A percentile compares a stretch with the other conserved stretches of the same genome.
Conservation (phyloP, 2,888 invertebrate species). For the Spilosoma lubricipeda region DNA sequence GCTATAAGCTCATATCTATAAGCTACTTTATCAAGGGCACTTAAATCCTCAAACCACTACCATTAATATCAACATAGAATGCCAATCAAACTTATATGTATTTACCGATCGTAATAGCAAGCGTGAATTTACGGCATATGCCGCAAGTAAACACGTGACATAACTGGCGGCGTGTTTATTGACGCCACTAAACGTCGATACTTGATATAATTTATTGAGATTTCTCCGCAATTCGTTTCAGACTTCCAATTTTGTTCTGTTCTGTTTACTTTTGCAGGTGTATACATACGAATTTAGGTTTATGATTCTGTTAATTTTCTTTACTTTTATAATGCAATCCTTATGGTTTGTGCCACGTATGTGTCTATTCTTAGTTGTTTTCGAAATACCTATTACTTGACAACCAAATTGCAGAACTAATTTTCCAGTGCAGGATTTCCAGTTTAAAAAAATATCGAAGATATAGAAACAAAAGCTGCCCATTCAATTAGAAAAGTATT, state of each 20-base stretch:
- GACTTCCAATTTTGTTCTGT: constrained; percentile 40
- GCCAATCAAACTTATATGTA: constrained; percentile 34
- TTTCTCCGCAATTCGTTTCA: constrained; percentile 40
- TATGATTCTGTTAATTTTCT: constrained; percentile 28
- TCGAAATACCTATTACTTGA: too few species aligned
- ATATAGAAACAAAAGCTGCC: too few species aligned
- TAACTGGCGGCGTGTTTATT: constrained; percentile 33
- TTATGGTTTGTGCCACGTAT: background rate
- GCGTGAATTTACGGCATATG: constrained; percentile 40
- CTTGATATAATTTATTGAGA: constrained; percentile 49
- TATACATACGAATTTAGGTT: background rate
- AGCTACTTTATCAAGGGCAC: background rate
- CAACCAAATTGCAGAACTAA: too few species aligned
- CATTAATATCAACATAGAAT: constrained; percentile 10
- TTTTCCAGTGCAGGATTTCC: too few species aligned
- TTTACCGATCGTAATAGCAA: constrained; percentile 22
- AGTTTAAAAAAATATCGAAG: too few species aligned
- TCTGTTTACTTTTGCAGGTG: constrained; percentile 21
- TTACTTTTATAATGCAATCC: background rate
- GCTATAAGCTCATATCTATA: background rate
- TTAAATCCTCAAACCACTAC: constrained; percentile 5
- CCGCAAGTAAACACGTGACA: constrained; percentile 16
- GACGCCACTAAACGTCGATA: constrained; percentile 46
- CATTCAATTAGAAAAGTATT: too few species aligned
- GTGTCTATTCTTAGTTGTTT: too few species aligned